These are phyloP conservation scores for Anisognathus igniventris DNA, from an alignment of 2,797 vertebrate genomes.

Conservation along the genomic window DNA sequence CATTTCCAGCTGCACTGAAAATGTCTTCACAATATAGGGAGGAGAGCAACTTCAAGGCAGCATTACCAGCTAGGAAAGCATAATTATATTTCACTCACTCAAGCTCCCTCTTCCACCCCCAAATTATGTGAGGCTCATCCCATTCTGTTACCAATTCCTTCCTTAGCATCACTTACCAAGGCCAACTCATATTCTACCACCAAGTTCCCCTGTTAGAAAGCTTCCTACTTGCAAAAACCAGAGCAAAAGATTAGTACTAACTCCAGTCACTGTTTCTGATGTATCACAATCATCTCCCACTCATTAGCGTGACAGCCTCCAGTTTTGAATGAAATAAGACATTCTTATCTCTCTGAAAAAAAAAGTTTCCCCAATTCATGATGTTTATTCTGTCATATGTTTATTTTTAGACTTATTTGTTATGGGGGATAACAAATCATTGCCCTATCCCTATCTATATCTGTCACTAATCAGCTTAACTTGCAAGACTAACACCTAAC, in stretches of 20 bases:
- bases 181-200: not conserved
- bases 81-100: slow-evolving; percentile 65
- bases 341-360: not conserved
- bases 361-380: not conserved
- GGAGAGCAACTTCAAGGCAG: slow-evolving; percentile 51
- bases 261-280: slow-evolving; percentile 6
- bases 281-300: not conserved
- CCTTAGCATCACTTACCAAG: not conserved
- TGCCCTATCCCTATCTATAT: not conserved
- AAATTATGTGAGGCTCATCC: slow-evolving; percentile 46
- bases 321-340: not conserved
- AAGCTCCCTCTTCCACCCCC: not conserved
- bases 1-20: slow-evolving; percentile 54
- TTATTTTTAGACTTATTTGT: not conserved
- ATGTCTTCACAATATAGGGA: slow-evolving; percentile 48
- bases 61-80: slow-evolving; percentile 48
- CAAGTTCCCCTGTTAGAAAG: not conserved
- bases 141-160: not conserved
- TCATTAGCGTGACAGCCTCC: not conserved
- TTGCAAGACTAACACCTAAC: not conserved
- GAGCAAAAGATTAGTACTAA: not conserved
- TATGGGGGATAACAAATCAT: not conserved
- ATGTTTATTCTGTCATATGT: not conserved
- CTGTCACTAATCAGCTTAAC: not conserved
- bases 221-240: not conserved